Evolutionary conservation across 2,113 vertebrate species (phyloP), one percentile per base, ranked within the genome.

Genomic region (Semicossyphus pulcher): DNA sequence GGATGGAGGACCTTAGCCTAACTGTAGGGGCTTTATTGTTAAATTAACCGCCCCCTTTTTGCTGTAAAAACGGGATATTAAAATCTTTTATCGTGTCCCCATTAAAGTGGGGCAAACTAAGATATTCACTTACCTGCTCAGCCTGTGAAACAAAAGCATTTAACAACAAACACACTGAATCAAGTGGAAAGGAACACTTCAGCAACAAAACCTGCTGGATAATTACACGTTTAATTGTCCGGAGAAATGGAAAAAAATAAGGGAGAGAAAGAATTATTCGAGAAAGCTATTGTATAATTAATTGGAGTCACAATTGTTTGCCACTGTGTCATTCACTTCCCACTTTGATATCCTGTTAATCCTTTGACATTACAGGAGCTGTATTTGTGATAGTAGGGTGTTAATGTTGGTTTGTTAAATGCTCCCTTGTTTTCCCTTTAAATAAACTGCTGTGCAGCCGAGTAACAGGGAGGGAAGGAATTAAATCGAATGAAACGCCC

Each of bases 51-150:
- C 37, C 7, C 29, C 2, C 15, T 63, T 63, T 34, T 44, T 9
- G 10, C 18, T 8, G 7, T n/a, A 8, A 15, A 25, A 54, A 61
- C 0, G 3, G 34, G 23, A 76, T 72, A 83, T 5, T 41, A 64
- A 58, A 60, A 21, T 47, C 16, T 18, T 44, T 62, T 15, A 61
- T 67, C 48, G 15, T 2, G 45, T 52, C 20, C 11, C 32, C 10
- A 26, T 53, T 25, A 66, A 80, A n/a, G 53, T 18, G 54, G 28
- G 57, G 52, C 56, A 65, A 71, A 79, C 45, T 75, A 76, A 77
- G 73, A 70, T 26, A 61, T 75, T 62, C 67, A 93, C 93, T 92
- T 91, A 93, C 93, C 94, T 92, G 83, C 57, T 83, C 53, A 53
- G 44, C 70, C 89, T 92, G 88, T 72, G 70, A 58, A 89, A 85